A percentile compares a stretch with the other conserved stretches of the same genome.
These are phyloP conservation scores for Meriones psammophilus DNA, from an alignment of 2,797 vertebrate species.

Conservation along the genomic window DNA sequence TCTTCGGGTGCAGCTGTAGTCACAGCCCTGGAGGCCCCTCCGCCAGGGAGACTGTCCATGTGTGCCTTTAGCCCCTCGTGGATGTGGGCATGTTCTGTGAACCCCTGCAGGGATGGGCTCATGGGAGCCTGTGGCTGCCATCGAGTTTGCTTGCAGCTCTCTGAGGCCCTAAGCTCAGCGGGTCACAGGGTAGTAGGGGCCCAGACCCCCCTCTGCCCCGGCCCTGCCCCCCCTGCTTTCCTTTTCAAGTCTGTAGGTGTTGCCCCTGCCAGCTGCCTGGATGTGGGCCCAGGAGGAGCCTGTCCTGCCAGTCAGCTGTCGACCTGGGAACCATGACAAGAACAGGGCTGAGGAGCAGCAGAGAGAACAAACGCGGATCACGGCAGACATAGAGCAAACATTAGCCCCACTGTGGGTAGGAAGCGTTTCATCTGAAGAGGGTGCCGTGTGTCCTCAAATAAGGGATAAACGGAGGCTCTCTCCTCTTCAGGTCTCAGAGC, in stretches of 20 bases:
- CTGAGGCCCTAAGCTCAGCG: neutral
- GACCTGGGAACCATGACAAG: slow-evolving; percentile 10
- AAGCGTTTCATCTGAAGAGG: neutral
- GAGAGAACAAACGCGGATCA: neutral
- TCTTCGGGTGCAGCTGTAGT: neutral
- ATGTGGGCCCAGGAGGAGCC: neutral
- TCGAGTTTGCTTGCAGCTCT: neutral
- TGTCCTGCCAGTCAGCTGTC: neutral
- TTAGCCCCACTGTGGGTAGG: neutral
- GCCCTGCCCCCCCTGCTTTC: neutral
- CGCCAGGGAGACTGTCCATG: neutral
- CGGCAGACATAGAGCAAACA: neutral
- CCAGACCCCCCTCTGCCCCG: neutral
- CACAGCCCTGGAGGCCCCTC: rapidly evolving
- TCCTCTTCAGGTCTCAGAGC: neutral
- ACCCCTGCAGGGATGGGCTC: neutral
- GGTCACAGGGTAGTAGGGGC: neutral
- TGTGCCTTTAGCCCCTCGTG: too few species aligned
- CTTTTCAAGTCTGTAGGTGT: neutral
- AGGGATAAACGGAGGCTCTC: neutral
- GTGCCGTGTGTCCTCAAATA: neutral
- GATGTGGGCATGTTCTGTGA: neutral
- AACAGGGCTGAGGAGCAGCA: neutral
- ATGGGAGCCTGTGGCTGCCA: neutral
- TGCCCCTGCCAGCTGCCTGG: neutral